Evolutionary conservation across 2,888 invertebrate species (phyloP), one percentile per base, ranked within the genome.

Genomic region (Fragum sueziense): DNA sequence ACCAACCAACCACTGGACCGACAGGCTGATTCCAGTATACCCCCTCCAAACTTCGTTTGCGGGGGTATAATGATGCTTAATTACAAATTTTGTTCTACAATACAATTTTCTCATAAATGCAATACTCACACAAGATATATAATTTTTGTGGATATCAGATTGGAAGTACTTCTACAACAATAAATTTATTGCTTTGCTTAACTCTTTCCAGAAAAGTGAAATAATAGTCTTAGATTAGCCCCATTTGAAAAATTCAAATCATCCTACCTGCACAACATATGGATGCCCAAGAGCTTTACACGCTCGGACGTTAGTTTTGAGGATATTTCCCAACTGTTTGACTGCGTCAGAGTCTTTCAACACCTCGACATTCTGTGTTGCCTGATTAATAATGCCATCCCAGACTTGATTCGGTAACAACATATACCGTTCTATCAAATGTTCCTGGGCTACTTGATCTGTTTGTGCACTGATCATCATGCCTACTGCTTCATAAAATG

Each of bases 401-500:
- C 99, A 99, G 25, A 93, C 98, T 94, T 97, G 97, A 94, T 99
- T 99, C 20, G 99, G 99, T 85, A 99, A 94, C 90, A 96, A 94
- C 99, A 99, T 99, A 91, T 99, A 98, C 91, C 98, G 97, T 91
- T 99, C 98, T 91, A 99, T 99, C 52, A 99, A 95, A 85, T 96
- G 96, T 93, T 99, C 98, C 94, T 99, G 99, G 47, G 96, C 96
- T 65, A 96, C 95, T 90, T 96, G 96, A 94, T 99, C 98, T 22
- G 96, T 95, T 94, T 99, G 98, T 61, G 99, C 98, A 92, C 97
- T 97, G 91, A 99, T 99, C 98, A 99, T 99, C 93, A 98, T 97
- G 31, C 99, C 99, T 71, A 99, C 98, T 54, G 99, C 99, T 94
- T 99, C 99, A 94, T 99, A 99, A 94, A 99, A 99, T 67, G 99